A percentile compares a stretch with the other conserved stretches of the same genome.
These are phyloP conservation scores for Semotilus atromaculatus DNA, from an alignment of 2,797 vertebrate genomes.

Conservation along the genomic window DNA sequence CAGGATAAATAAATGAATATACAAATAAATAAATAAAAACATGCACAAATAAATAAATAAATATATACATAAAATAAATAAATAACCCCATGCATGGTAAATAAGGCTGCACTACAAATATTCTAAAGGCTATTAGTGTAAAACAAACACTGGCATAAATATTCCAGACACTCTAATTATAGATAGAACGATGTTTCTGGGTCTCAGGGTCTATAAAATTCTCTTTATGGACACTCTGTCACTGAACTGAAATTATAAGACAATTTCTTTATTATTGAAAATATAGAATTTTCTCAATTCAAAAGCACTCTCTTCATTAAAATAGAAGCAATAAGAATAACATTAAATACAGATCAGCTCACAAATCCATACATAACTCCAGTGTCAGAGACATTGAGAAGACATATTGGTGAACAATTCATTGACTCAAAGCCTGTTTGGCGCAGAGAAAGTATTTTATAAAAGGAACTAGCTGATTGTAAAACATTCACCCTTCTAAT, in stretches of 20 bases:
- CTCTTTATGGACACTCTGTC: background rate
- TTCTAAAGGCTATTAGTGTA: constrained; percentile 1
- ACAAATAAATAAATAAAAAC: background rate
- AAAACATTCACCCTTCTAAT: background rate
- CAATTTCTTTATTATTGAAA: background rate
- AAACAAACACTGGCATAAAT: constrained; percentile 14
- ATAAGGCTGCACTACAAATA: background rate
- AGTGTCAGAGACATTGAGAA: background rate
- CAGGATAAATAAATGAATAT: background rate
- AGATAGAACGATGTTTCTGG: background rate
- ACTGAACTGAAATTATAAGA: constrained; percentile 1
- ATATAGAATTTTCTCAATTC: background rate
- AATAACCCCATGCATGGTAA: background rate
- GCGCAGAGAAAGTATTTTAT: background rate
- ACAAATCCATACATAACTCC: background rate
- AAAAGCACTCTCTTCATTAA: background rate
- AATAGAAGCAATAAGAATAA: background rate
- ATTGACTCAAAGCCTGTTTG: background rate
- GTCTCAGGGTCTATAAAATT: background rate
- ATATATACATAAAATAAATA: background rate
- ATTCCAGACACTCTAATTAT: constrained; percentile 20
- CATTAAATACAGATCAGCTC: background rate
- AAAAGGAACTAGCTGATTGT: background rate
- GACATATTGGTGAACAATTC: background rate
- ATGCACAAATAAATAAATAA: background rate